Evolutionary conservation across 2,113 vertebrate genomes (phyloP).

Genomic region (Pseudorasbora parva): DNA sequence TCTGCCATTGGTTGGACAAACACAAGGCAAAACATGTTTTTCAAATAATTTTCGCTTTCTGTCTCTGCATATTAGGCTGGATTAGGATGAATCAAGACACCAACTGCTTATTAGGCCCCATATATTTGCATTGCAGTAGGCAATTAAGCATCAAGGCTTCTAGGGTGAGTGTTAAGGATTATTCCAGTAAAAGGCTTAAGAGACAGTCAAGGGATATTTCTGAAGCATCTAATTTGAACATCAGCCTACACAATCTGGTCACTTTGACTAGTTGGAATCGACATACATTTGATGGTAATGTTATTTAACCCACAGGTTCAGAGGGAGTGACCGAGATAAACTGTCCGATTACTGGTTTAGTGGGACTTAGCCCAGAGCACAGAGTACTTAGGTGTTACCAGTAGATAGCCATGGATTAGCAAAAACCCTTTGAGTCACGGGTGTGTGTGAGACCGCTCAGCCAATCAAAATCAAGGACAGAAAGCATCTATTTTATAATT

Average conservation of each 20-base stretch:
- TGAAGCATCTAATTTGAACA: slow-evolving; percentile 73
- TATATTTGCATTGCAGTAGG: slow-evolving; percentile 71
- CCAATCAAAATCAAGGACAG: too few relatives aligned
- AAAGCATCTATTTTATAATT: too few relatives aligned
- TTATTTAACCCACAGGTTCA: slow-evolving; percentile 36
- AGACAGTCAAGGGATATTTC: slow-evolving; percentile 76
- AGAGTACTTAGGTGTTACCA: too few relatives aligned
- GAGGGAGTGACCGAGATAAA: slow-evolving; percentile 23
- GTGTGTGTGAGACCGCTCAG: too few relatives aligned
- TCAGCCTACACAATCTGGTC: slow-evolving; percentile 65
- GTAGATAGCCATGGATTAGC: not conserved
- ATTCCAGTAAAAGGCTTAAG: slow-evolving; percentile 78
- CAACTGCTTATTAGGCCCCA: slow-evolving; percentile 73
- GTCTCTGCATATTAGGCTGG: too few relatives aligned
- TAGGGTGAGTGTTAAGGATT: slow-evolving; percentile 72
- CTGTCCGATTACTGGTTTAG: not conserved
- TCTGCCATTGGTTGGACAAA: too few relatives aligned
- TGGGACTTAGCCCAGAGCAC: not conserved
- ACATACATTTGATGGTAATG: not conserved
- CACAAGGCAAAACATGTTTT: too few relatives aligned
- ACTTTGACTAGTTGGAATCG: not conserved
- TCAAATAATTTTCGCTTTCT: too few relatives aligned
- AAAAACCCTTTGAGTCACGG: not conserved
- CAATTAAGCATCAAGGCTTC: slow-evolving; percentile 70
- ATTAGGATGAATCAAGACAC: slow-evolving; percentile 24